Evolutionary conservation across 2,113 vertebrate species (phyloP), one percentile per base, ranked within the genome.

Genomic region (Oreotrochilus melanogaster): DNA sequence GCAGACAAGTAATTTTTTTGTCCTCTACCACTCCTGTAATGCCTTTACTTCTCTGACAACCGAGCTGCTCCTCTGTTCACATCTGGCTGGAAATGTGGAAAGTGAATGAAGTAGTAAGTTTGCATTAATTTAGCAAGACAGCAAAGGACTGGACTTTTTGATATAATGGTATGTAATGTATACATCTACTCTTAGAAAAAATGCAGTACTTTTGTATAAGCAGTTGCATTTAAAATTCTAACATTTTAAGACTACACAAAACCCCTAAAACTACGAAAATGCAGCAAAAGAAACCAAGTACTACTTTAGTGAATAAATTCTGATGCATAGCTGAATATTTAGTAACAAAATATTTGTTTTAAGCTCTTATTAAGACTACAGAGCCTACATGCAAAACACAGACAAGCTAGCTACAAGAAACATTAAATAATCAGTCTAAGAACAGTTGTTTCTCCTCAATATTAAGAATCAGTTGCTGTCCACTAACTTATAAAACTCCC

Each of bases 191-290:
- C 53, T 28, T 8, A 82, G 7, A 78, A 51, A 69, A 6, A 31
- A 51, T 0, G 0, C 3, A 14, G 10, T 50, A 47, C 28, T 84
- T 73, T 14, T 53, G 19, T 35, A 5, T n/a, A 58, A 92, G 22
- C 4, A 62, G 19, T 35, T 56, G 51, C 24, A 24, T 47, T 47
- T 65, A 31, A 65, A 70, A 76, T 56, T 21, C 6, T 27, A 28
- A 58, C 47, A 33, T 48, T 43, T 69, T 56, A 89, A 92, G 47
- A 85, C 10, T 54, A 51, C 6, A 42, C 10, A 72, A 72, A 71
- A 1, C 0, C 0, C 8, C 4, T 45, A 58, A 50, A 70, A 72
- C 51, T 33, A 18, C 22, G 2, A 33, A 33, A 19, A 83, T 39
- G 28, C 18, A 14, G 25, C 25, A 87, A 81, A 3, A 3, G 12